Evolutionary conservation across 1,140 invertebrate species (phyloP).

Genomic region (Drosophila novamexicana): DNA sequence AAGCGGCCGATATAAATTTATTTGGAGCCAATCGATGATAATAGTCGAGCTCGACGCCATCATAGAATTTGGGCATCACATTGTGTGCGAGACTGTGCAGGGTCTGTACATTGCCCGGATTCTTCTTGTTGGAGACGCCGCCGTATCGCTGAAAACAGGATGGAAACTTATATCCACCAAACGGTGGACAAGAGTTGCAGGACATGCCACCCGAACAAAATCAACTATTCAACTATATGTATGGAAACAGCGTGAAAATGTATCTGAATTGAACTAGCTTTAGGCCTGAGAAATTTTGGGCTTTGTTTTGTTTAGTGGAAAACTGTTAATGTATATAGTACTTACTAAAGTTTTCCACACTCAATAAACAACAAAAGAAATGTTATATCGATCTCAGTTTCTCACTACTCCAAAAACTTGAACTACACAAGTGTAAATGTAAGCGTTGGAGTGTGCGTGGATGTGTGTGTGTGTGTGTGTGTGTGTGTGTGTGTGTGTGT

Average conservation of each 20-base stretch:
- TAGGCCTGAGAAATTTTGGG: slow-evolving; percentile 27
- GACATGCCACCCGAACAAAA: slow-evolving; percentile 44
- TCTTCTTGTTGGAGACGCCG: slow-evolving; percentile 54
- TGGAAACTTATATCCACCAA: slow-evolving; percentile 51
- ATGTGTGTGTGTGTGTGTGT: neutral
- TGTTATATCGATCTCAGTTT: slow-evolving; percentile 60
- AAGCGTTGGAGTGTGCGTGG: neutral
- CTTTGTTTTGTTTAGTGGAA: slow-evolving; percentile 32
- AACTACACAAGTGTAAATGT: neutral
- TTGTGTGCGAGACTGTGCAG: slow-evolving; percentile 69
- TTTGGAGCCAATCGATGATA: slow-evolving; percentile 69
- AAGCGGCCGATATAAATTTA: slow-evolving; percentile 66
- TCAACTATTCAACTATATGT: neutral
- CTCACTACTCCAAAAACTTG: neutral
- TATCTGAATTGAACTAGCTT: slow-evolving; percentile 5
- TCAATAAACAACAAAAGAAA: slow-evolving; percentile 60
- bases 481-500: neutral
- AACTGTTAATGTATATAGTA: slow-evolving; percentile 48
- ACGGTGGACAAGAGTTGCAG: slow-evolving; percentile 59
- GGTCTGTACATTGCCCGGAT: slow-evolving; percentile 76
- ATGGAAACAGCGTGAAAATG: slow-evolving; percentile 4
- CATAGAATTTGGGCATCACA: slow-evolving; percentile 79
- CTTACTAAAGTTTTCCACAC: slow-evolving; percentile 33
- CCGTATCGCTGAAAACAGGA: slow-evolving; percentile 59
- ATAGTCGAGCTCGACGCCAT: slow-evolving; percentile 78